Evolutionary conservation across 2,888 invertebrate genomes (phyloP).

Genomic region (Cepaea hortensis): DNA sequence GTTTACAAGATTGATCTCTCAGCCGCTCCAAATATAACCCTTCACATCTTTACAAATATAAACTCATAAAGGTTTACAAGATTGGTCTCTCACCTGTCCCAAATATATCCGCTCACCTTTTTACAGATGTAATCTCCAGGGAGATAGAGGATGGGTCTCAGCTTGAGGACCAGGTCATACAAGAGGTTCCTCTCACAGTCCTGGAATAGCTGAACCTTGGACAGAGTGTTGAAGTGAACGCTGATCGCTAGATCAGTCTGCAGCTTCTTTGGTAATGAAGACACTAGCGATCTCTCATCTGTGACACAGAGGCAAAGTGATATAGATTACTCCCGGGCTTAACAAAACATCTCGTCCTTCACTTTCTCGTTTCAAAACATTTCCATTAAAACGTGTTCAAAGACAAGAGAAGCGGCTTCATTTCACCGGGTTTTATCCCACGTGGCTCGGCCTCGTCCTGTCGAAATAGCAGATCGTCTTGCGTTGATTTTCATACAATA

Average conservation of each 20-base stretch:
- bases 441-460: too few species aligned
- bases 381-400: too few species aligned
- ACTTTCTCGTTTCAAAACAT: too few species aligned
- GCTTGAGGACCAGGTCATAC: slow-evolving; percentile 93
- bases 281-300: slow-evolving; percentile 91
- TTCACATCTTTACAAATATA: too few species aligned
- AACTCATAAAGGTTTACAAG: too few species aligned
- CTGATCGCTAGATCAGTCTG: slow-evolving; percentile 90
- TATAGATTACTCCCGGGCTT: neutral
- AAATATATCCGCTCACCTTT: slow-evolving; percentile 78
- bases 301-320: slow-evolving; percentile 49
- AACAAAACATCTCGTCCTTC: neutral
- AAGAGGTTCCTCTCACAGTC: slow-evolving; percentile 82
- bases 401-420: too few species aligned
- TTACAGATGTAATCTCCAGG: slow-evolving; percentile 92
- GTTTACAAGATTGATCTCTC: too few species aligned
- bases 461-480: too few species aligned
- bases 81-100: too few species aligned
- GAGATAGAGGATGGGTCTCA: slow-evolving; percentile 90
- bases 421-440: too few species aligned
- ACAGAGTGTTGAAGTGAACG: slow-evolving; percentile 92
- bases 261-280: slow-evolving; percentile 91
- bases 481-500: too few species aligned
- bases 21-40: too few species aligned
- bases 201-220: slow-evolving; percentile 92